Conservation (phyloP, 2,113 vertebrate genomes). For the Atrichornis clamosus region DNA sequence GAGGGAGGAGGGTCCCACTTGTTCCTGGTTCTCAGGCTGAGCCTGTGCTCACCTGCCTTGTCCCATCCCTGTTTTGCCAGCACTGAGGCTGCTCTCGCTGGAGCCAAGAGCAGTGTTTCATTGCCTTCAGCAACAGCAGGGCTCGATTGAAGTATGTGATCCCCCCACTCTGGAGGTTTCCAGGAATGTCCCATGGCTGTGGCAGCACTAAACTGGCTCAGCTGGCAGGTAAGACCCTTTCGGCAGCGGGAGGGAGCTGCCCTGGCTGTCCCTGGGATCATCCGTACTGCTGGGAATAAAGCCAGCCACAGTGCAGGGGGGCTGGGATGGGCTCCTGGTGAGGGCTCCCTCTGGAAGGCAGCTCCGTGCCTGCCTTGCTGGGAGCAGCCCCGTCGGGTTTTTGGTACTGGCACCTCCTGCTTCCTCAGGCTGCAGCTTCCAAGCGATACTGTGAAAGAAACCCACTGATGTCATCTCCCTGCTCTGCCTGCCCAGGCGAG, state of each 20-base stretch:
- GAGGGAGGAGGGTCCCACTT: not conserved
- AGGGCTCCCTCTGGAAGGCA: not conserved
- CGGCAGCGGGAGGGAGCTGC: not conserved
- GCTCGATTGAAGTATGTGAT: not conserved
- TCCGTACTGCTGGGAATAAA: not conserved
- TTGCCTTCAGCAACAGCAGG: not conserved
- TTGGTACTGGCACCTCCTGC: not conserved
- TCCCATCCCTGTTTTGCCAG: not conserved
- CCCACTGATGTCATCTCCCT: not conserved
- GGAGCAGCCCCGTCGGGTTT: not conserved
- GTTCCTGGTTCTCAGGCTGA: not conserved
- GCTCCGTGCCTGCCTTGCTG: not conserved
- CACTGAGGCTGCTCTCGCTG: not conserved
- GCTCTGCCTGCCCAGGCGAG: not conserved
- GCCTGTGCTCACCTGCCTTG: not conserved
- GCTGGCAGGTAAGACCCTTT: not conserved
- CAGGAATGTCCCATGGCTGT: not conserved
- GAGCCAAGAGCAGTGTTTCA: not conserved
- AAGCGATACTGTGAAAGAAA: constrained; percentile 29
- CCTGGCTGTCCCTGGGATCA: not conserved
- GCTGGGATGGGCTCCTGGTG: not conserved
- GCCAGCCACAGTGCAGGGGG: not conserved
- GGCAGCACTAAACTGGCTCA: not conserved
- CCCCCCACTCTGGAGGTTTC: not conserved
- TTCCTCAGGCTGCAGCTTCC: constrained; percentile 14